Percentiles rank a stretch among this genome's conserved stretches.
Evolutionary conservation across 37 sponge, comb jelly and placozoan genomes (phyloP).

Genomic region (Crambe crambe): DNA sequence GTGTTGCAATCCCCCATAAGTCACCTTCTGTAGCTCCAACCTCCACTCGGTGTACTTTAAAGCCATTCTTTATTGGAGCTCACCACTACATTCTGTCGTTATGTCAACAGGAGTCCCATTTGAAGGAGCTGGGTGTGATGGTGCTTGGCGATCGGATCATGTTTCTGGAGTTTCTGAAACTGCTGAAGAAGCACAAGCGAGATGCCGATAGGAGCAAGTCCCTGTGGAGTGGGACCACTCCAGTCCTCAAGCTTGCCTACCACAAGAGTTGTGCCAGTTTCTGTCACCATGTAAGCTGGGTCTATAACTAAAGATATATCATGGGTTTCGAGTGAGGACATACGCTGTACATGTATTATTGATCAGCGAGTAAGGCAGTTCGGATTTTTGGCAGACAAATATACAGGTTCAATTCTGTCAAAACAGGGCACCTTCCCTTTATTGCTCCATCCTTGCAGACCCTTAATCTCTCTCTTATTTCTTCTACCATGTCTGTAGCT

Average conservation of each 20-base stretch:
- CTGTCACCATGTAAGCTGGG: conserved; percentile 66
- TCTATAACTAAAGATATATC: too few relatives aligned
- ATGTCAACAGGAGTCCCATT: conserved; percentile 50
- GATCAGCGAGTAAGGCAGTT: too few relatives aligned
- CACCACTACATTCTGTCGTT: background rate
- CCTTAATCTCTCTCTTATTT: background rate
- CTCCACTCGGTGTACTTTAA: too few relatives aligned
- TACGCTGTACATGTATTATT: too few relatives aligned
- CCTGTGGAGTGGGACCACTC: conserved; percentile 83
- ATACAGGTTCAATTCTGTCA: too few relatives aligned
- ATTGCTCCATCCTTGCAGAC: background rate
- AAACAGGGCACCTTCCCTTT: background rate
- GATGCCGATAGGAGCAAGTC: conserved; percentile 75
- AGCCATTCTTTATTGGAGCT: too few relatives aligned
- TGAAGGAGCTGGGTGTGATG: conserved; percentile 72
- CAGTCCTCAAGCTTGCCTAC: conserved; percentile 72
- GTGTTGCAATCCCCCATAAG: too few relatives aligned
- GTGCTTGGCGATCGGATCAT: conserved; percentile 78
- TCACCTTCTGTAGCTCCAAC: too few relatives aligned
- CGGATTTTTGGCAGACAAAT: too few relatives aligned
- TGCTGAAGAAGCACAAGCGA: conserved; percentile 88
- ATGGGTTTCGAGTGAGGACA: too few relatives aligned
- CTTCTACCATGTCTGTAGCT: conserved; percentile 17
- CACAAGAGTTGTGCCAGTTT: conserved; percentile 60
- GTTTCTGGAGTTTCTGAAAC: conserved; percentile 73